phyloP scores from a whole-genome alignment of 2,113 vertebrate genomes.

The Ptychochromis oligacanthus region DNA sequence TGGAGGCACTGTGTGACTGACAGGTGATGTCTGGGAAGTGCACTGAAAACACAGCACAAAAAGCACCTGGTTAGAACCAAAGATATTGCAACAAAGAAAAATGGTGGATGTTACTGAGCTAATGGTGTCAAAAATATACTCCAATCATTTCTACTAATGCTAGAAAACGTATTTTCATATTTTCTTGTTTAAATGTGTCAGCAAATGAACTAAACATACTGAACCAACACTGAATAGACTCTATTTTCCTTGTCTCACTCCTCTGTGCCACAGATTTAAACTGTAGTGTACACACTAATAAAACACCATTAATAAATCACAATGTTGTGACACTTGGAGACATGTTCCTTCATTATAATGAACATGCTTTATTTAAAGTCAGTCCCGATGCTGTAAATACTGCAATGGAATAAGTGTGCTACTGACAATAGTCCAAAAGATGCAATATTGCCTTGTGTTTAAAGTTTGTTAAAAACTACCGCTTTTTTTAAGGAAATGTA shows the following conservation, averaged over 20 bases:
- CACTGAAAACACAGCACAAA: conserved; percentile 13
- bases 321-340: neutral
- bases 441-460: neutral
- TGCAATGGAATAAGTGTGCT: neutral
- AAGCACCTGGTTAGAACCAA: neutral
- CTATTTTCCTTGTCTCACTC: neutral
- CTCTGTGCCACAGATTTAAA: neutral
- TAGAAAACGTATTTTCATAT: neutral
- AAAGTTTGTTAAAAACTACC: neutral
- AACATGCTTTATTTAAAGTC: conserved; percentile 9
- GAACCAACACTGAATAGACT: neutral
- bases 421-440: conserved; percentile 1
- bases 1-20: conserved; percentile 33
- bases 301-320: conserved; percentile 3
- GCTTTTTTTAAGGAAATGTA: neutral
- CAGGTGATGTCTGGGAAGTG: conserved; percentile 28
- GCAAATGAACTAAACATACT: neutral
- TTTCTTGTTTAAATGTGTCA: neutral
- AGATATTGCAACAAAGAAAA: conserved; percentile 19
- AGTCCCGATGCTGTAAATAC: neutral
- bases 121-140: conserved; percentile 24
- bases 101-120: neutral
- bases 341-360: neutral
- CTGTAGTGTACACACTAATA: conserved; percentile 2
- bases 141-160: conserved; percentile 2